A percentile compares a stretch with the other conserved stretches of the same genome.
Evolutionary conservation across 2,113 vertebrate species (phyloP).

Genomic region (Candoia aspera): DNA sequence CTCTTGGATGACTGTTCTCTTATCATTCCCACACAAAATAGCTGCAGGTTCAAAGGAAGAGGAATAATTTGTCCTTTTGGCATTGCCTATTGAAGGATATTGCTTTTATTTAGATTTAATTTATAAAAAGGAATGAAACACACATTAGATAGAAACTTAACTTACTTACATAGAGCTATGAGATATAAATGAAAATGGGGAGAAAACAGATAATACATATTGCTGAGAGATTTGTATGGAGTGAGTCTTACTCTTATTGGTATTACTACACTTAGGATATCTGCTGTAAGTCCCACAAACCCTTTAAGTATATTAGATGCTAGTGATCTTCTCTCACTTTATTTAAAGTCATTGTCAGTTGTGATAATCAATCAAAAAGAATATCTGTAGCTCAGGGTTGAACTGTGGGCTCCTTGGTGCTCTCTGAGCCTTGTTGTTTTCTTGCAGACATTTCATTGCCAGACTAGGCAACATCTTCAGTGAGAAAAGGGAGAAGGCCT

Average conservation of each 20-base stretch:
- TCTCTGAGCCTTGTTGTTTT: no score
- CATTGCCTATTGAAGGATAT: slow-evolving; percentile 38
- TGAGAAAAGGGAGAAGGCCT: no score
- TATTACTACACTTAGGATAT: background rate
- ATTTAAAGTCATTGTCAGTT: background rate
- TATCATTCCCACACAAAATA: slow-evolving; percentile 56
- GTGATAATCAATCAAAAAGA: no score
- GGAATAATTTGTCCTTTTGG: background rate
- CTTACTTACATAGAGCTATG: slow-evolving; percentile 43
- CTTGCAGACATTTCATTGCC: no score
- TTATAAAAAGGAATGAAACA: slow-evolving; percentile 46
- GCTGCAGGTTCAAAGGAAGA: slow-evolving; percentile 49
- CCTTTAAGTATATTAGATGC: slow-evolving; percentile 4
- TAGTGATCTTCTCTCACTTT: background rate
- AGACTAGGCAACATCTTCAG: no score
- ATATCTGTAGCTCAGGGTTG: no score
- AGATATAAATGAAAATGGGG: slow-evolving; percentile 48
- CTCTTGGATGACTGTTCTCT: slow-evolving; percentile 42
- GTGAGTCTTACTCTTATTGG: slow-evolving; percentile 30
- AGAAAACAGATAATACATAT: slow-evolving; percentile 23
- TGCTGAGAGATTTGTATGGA: slow-evolving; percentile 26
- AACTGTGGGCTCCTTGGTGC: no score
- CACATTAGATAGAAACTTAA: background rate
- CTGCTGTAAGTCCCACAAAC: slow-evolving; percentile 7
- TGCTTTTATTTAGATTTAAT: slow-evolving; percentile 43